These are phyloP conservation scores for Ambastaia sidthimunki DNA, from an alignment of 2,797 vertebrate species.

Conservation along the genomic window DNA sequence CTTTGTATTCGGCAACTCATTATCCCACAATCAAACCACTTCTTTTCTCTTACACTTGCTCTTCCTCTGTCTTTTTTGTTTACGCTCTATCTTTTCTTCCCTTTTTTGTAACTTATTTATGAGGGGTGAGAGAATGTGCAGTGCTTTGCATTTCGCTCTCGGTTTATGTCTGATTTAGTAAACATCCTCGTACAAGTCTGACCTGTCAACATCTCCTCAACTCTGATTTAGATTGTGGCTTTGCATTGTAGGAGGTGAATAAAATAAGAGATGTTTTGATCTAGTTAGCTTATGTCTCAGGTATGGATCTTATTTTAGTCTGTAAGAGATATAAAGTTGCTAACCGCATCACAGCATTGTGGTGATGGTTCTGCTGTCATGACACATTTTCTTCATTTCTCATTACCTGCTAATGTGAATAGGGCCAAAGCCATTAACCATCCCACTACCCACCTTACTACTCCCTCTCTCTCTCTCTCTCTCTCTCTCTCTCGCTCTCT, in stretches of 20 bases:
- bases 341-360: conserved; percentile 53
- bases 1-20: conserved; percentile 56
- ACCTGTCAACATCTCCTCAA: conserved; percentile 74
- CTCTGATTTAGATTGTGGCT: conserved; percentile 56
- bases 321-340: conserved; percentile 37
- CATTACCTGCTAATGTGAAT: conserved; percentile 41
- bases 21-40: conserved; percentile 58
- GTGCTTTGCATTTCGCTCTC: conserved; percentile 67
- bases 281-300: conserved; percentile 47
- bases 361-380: conserved; percentile 48
- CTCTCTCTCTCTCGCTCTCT: too few relatives aligned
- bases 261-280: conserved; percentile 54
- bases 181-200: conserved; percentile 79
- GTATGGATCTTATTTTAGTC: conserved; percentile 46
- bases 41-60: conserved; percentile 49
- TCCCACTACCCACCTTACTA: conserved; percentile 39
- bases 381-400: conserved; percentile 45
- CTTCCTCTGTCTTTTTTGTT: conserved; percentile 63
- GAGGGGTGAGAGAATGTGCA: conserved; percentile 78
- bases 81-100: conserved; percentile 72
- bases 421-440: conserved; percentile 47
- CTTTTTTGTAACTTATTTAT: conserved; percentile 79
- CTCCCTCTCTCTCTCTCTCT: too few relatives aligned
- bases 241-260: conserved; percentile 37
- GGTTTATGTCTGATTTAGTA: conserved; percentile 83